phyloP scores from a whole-genome alignment of 2,888 invertebrate genomes.

The Xanthostigma xanthostigma region DNA sequence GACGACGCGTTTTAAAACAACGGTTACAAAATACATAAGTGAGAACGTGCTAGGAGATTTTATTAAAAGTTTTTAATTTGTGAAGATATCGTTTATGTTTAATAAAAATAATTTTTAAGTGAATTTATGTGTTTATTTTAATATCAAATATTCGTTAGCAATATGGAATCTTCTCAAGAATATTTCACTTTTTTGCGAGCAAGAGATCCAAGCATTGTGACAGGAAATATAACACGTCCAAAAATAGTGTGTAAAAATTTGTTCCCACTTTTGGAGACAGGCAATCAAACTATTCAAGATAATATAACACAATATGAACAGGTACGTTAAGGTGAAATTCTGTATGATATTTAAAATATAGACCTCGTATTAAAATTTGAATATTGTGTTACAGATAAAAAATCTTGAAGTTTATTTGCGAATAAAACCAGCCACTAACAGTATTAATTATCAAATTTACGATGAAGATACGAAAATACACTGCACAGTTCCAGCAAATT shows the following conservation, averaged over 20 bases:
- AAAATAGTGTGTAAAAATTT: neutral
- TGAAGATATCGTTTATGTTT: too few relatives aligned
- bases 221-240: slow-evolving; percentile 4
- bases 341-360: neutral
- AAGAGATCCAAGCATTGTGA: slow-evolving; percentile 12
- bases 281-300: neutral
- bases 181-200: slow-evolving; percentile 8
- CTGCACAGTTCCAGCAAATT: slow-evolving; percentile 15
- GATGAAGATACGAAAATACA: slow-evolving; percentile 11
- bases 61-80: too few relatives aligned
- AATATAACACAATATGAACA: neutral
- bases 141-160: neutral
- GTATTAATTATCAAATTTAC: slow-evolving; percentile 14
- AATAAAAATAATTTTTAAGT: too few relatives aligned
- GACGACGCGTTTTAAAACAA: too few relatives aligned
- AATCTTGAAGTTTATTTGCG: slow-evolving; percentile 11
- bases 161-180: neutral
- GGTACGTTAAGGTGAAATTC: neutral
- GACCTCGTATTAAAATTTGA: neutral
- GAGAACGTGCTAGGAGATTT: too few relatives aligned
- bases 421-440: slow-evolving; percentile 9
- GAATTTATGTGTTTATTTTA: too few relatives aligned
- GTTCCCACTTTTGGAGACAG: too few relatives aligned
- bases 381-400: neutral
- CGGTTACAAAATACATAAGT: too few relatives aligned